Percentiles rank a stretch among this genome's conserved stretches.
Evolutionary conservation across 64 coral and sea anemone genomes (phyloP).

Genomic region (Pocillopora damicornis): DNA sequence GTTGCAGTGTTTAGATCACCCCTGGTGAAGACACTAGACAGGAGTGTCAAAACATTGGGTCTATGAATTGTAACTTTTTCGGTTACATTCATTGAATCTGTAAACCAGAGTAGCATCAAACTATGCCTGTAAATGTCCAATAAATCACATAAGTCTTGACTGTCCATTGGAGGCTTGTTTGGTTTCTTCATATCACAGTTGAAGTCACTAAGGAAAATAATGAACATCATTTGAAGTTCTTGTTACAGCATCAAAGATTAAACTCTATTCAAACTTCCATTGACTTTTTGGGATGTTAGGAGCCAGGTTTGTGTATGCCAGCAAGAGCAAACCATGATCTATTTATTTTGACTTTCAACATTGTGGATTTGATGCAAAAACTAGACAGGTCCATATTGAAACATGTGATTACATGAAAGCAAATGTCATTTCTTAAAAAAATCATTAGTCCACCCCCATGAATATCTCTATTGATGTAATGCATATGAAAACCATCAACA

Average conservation of each 20-base stretch:
- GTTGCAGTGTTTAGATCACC: too few species aligned
- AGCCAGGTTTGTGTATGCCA: slow-evolving; percentile 33
- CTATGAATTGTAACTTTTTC: too few species aligned
- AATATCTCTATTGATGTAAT: slow-evolving; percentile 49
- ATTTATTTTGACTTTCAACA: slow-evolving; percentile 55
- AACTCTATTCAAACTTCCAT: slow-evolving; percentile 54
- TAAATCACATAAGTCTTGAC: slow-evolving; percentile 57
- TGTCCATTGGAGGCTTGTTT: slow-evolving; percentile 55
- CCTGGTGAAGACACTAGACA: too few species aligned
- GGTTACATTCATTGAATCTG: too few species aligned
- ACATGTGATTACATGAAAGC: slow-evolving; percentile 43
- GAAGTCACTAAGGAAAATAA: slow-evolving; percentile 59
- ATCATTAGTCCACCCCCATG: slow-evolving; percentile 50
- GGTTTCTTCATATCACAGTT: slow-evolving; percentile 55
- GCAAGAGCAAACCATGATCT: slow-evolving; percentile 45
- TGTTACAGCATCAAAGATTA: slow-evolving; percentile 40
- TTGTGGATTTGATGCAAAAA: slow-evolving; percentile 38
- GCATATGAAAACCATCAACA: slow-evolving; percentile 51
- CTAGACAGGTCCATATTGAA: slow-evolving; percentile 37
- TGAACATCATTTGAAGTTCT: slow-evolving; percentile 41
- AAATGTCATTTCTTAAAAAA: slow-evolving; percentile 60
- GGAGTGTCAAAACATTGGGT: too few species aligned
- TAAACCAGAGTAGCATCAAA: too few species aligned
- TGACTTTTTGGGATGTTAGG: slow-evolving; percentile 48
- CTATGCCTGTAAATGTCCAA: slow-evolving; percentile 42